These are phyloP conservation scores for Yponomeuta cagnagella DNA, from an alignment of 2,888 invertebrate species.

Conservation along the genomic window DNA sequence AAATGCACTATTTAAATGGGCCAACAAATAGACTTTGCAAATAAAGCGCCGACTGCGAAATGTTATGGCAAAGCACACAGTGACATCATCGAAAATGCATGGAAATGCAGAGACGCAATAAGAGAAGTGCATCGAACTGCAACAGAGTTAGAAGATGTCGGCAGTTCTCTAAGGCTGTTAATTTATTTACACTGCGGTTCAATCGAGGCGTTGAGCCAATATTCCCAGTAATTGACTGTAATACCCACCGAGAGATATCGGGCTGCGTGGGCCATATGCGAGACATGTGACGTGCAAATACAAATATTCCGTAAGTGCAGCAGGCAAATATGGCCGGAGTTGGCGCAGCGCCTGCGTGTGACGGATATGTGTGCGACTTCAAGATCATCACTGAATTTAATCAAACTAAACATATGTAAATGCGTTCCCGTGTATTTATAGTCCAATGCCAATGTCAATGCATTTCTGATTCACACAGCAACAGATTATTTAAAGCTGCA, in stretches of 20 bases:
- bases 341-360: slow-evolving; percentile 35
- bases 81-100: slow-evolving; percentile 4
- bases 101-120: slow-evolving; percentile 1
- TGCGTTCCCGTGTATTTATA: not conserved
- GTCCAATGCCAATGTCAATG: slow-evolving; percentile 4
- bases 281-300: slow-evolving; percentile 11
- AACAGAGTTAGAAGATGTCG: not conserved
- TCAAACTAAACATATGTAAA: not conserved
- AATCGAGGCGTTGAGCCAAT: slow-evolving; percentile 13
- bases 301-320: slow-evolving; percentile 41
- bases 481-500: slow-evolving; percentile 2
- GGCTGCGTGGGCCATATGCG: slow-evolving; percentile 9
- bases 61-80: slow-evolving; percentile 1
- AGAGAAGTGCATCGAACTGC: slow-evolving; percentile 10
- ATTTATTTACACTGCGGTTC: slow-evolving; percentile 2
- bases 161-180: slow-evolving; percentile 1
- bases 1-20: slow-evolving; percentile 1
- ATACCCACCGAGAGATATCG: slow-evolving; percentile 1
- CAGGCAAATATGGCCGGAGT: slow-evolving; percentile 34
- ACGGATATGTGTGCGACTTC: slow-evolving; percentile 18
- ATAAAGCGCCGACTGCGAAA: not conserved
- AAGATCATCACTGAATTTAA: slow-evolving; percentile 8
- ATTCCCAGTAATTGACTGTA: slow-evolving; percentile 9
- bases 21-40: not conserved
- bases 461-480: not conserved